A percentile compares a stretch with the other conserved stretches of the same genome.
phyloP scores from a whole-genome alignment of 2,113 vertebrate species.

The Parus major region DNA sequence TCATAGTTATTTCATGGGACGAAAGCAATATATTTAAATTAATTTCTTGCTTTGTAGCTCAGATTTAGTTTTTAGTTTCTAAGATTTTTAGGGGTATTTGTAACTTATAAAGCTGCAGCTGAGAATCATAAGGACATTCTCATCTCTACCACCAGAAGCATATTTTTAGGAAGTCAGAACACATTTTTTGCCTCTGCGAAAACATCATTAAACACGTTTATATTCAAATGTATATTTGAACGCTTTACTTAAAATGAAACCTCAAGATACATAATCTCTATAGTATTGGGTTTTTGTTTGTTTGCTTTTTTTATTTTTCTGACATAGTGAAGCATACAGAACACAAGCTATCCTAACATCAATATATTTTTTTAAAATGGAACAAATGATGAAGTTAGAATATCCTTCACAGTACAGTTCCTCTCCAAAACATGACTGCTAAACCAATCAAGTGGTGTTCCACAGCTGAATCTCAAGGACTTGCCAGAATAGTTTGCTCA shows the following conservation, averaged over 20 bases:
- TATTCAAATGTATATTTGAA: background rate
- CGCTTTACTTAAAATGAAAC: background rate
- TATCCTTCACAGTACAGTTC: background rate
- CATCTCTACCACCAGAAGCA: background rate
- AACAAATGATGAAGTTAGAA: background rate
- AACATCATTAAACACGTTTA: background rate
- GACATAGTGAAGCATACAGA: background rate
- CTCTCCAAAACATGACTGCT: background rate
- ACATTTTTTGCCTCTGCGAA: background rate
- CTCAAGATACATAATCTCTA: background rate
- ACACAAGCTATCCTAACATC: background rate
- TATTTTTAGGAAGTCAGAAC: background rate
- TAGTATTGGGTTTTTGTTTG: rapidly evolving
- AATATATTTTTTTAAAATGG: background rate
- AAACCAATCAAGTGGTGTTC: background rate
- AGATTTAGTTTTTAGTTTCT: background rate
- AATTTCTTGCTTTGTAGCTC: background rate
- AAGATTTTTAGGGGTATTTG: background rate
- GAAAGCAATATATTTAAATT: background rate
- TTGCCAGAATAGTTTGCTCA: background rate
- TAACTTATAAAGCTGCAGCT: background rate
- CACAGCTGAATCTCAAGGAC: background rate
- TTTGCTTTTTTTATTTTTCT: background rate
- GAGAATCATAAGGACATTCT: background rate
- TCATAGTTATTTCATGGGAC: background rate